A percentile compares a stretch with the other conserved stretches of the same genome.
Conservation (phyloP, 2,888 invertebrate species). For the Galeopsomyia nigrocyanea region DNA sequence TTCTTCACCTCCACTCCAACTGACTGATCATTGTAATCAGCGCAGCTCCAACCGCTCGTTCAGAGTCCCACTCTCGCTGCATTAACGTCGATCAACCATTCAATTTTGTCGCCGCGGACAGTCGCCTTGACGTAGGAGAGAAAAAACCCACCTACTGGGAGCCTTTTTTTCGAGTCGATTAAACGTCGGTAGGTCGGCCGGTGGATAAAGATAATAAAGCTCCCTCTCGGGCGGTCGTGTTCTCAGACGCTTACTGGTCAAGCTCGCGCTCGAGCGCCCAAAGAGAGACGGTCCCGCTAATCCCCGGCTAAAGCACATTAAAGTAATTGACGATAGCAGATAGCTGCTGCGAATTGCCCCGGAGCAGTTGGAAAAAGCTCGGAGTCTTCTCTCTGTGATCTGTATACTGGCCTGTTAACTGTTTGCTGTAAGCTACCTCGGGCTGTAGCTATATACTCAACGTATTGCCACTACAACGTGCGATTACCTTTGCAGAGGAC, state of each 20-base stretch:
- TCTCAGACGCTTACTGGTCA: slow-evolving; percentile 23
- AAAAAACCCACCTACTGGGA: no score
- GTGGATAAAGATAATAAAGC: slow-evolving; percentile 36
- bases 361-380: no score
- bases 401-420: no score
- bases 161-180: not conserved
- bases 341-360: slow-evolving; percentile 44
- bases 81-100: slow-evolving; percentile 21
- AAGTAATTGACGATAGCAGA: slow-evolving; percentile 48
- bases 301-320: slow-evolving; percentile 39
- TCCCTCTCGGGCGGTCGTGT: not conserved
- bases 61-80: slow-evolving; percentile 18
- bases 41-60: slow-evolving; percentile 1
- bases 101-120: not conserved
- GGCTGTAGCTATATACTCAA: no score
- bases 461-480: no score
- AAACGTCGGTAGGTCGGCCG: not conserved
- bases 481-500: no score
- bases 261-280: slow-evolving; percentile 5
- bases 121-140: no score
- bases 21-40: slow-evolving; percentile 36
- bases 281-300: slow-evolving; percentile 28
- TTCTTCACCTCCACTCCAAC: not conserved
- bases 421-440: no score
- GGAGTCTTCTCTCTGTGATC: no score